Evolutionary conservation across 2,797 vertebrate genomes (phyloP), one percentile per base, ranked within the genome.

Genomic region (Clarias fuscus): DNA sequence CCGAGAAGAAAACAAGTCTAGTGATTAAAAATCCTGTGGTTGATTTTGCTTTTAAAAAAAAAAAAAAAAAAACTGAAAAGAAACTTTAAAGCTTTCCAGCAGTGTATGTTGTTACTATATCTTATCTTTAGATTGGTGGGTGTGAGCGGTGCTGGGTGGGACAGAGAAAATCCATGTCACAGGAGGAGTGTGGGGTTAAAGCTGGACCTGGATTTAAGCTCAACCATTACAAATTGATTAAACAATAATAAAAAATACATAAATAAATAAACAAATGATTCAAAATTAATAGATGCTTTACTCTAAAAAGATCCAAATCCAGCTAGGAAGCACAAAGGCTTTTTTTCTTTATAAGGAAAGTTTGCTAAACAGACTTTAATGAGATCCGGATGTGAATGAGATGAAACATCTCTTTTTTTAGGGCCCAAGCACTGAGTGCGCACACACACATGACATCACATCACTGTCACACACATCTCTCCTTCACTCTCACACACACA

Each of bases 81-180:
- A 40, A 64, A 8, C 78, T n/a, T 80, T 17, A 48, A 48, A 71
- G 81, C 5, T 37, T 27, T 70, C 20, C n/a, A 70, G 64, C 80
- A 48, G 37, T 17, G n/a, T 80, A 53, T 83, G n/a, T 37, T 71
- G 27, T 10, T 53, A 43, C 37, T n/a, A 15, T 76, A 68, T 81
- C 85, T 86, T 78, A 89, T 86, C 88, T 85, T 77, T 53, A 84
- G 24, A 70, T n/a, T 82, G 37, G 70, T 78, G 56, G n/a, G 27
- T 70, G n/a, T 22, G 40, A 40, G 20, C 22, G n/a, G 68, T 48
- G 82, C 64, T n/a, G 33, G 20, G 64, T 72, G 70, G 73, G 56
- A 78, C 40, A 58, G 71, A 58, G 56, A 22, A 81, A 86, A 80
- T 59, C 43, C 22, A 20, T 30, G 20, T 22, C 53, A 30, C 43